Evolutionary conservation across 2,113 vertebrate species (phyloP), one percentile per base, ranked within the genome.

Genomic region (Chionomys nivalis): DNA sequence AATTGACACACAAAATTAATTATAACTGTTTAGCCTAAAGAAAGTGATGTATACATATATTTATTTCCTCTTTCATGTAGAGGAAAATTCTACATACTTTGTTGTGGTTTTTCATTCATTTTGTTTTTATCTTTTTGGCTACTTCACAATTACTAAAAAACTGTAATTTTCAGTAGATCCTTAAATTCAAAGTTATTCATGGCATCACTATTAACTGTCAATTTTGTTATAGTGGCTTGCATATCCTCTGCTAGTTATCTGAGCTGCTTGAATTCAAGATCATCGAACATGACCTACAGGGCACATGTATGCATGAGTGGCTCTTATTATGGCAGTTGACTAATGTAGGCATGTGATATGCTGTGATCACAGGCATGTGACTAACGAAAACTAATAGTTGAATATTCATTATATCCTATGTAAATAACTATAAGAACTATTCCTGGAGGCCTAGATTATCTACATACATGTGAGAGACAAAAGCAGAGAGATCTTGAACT

Each of bases 181-280:
- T 82, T 44, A 5, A 28, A 36, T 65, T 77, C 98, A 99, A 99
- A 97, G 99, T 99, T 88, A 99, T 91, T 83, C 99, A 99, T 79
- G 98, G 99, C 79, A 99, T 99, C 77, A 99, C 98, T 5, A 98
- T 99, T 82, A 98, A 99, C 97, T 99, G 98, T 33, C 96, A 98
- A 77, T 98, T 99, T 96, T 98, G 97, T 49, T 99, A 99, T 5
- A 98, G 99, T 72, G 99, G 99, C 33, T 98, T 99, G 10, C 98
- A 99, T 93, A 97, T 96, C 26, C 96, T 99, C 0, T 98, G 44
- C 19, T 23, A 6, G 17, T 11, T 36, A 1, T 99, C 98, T 0
- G 99, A 99, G 94, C 98, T 99, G 63, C 94, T 99, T 58, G 99
- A 99, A 68, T 99, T 98, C 70, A 98, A 98, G 88, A 96, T 99